phyloP scores from a whole-genome alignment of 2,113 vertebrate species.

The Percopsis transmontana region DNA sequence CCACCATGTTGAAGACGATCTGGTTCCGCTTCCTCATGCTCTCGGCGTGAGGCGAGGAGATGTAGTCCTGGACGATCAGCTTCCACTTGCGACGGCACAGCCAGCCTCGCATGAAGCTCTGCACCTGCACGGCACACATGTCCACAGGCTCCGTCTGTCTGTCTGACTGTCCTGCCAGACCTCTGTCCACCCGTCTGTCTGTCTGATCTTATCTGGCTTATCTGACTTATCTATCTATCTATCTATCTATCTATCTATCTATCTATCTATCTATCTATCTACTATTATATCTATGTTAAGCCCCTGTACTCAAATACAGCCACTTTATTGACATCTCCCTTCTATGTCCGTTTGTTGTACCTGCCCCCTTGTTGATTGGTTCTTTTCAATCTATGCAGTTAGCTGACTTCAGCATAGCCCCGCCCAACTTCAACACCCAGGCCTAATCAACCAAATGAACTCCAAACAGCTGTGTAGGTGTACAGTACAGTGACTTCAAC shows the following conservation, averaged over 20 bases:
- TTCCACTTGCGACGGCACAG: conserved; percentile 97
- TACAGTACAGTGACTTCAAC: neutral
- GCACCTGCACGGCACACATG: conserved; percentile 79
- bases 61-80: conserved; percentile 98
- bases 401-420: too few species aligned
- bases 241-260: too few species aligned
- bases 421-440: neutral
- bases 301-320: too few species aligned
- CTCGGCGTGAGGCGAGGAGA: conserved; percentile 95
- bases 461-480: neutral
- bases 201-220: too few species aligned
- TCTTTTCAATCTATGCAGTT: too few species aligned
- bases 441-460: too few species aligned
- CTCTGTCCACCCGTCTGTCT: neutral
- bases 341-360: too few species aligned
- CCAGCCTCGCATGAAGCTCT: conserved; percentile 98
- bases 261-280: too few species aligned
- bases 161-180: neutral
- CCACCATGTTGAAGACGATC: conserved; percentile 98
- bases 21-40: conserved; percentile 99
- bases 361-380: too few species aligned
- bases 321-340: too few species aligned
- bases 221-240: neutral
- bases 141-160: neutral
- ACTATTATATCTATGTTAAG: too few species aligned